Conservation (phyloP, 2,113 vertebrate genomes). For the Cephalopholis sonnerati region DNA sequence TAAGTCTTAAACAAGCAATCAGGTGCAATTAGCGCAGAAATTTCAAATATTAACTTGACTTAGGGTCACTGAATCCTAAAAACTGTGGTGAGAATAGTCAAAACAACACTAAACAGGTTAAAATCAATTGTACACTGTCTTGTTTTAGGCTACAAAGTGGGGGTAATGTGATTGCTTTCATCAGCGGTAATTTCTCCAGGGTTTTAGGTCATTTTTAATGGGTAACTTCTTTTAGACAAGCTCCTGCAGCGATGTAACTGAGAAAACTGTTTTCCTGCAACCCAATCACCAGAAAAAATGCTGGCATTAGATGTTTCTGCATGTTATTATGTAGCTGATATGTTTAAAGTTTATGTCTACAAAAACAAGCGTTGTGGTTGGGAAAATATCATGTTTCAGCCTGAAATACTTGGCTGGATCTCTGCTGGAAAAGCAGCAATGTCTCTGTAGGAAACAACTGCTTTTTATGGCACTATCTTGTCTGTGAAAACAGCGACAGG, state of each 20-base stretch:
- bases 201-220: background rate
- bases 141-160: background rate
- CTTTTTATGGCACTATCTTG: too few relatives aligned
- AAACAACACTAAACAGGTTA: background rate
- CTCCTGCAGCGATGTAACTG: background rate
- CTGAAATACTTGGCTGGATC: too few relatives aligned
- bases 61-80: background rate
- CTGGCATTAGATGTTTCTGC: too few relatives aligned
- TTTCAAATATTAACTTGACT: background rate
- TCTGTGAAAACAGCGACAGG: too few relatives aligned
- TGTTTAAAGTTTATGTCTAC: too few relatives aligned
- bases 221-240: background rate
- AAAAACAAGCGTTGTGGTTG: too few relatives aligned
- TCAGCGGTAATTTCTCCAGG: background rate
- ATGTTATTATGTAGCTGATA: too few relatives aligned
- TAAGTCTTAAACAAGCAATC: background rate
- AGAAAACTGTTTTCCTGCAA: background rate
- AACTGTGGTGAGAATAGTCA: background rate
- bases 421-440: too few relatives aligned
- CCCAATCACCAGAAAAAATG: too few relatives aligned
- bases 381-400: too few relatives aligned
- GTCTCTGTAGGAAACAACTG: too few relatives aligned
- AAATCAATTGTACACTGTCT: background rate
- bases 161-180: background rate
- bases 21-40: background rate